These are phyloP conservation scores for Synanthedon myopaeformis DNA, from an alignment of 2,888 invertebrate species.

Conservation along the genomic window DNA sequence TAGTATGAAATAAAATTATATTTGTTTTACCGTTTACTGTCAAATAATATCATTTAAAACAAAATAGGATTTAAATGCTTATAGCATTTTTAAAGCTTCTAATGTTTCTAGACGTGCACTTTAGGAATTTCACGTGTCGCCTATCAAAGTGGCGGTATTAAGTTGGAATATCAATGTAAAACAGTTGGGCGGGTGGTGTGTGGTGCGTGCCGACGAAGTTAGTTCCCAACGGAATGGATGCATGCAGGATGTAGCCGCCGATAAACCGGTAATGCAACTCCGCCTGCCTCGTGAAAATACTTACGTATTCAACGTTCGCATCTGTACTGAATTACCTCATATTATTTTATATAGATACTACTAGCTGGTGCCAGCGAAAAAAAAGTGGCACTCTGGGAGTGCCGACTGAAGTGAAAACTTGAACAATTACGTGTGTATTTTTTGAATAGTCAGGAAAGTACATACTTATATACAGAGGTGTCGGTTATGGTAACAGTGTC, in stretches of 20 bases:
- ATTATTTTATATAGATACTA: not conserved
- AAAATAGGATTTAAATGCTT: too few species aligned
- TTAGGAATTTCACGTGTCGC: not conserved
- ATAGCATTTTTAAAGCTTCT: too few species aligned
- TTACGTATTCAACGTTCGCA: not conserved
- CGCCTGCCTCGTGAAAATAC: conserved; percentile 1
- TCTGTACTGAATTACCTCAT: not conserved
- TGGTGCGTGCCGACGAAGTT: conserved; percentile 1
- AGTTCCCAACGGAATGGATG: not conserved
- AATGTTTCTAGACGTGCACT: not conserved
- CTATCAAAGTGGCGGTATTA: not conserved
- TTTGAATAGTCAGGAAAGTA: too few species aligned
- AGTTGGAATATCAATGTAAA: conserved; percentile 1
- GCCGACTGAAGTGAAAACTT: too few species aligned
- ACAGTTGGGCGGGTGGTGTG: not conserved
- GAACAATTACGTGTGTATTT: too few species aligned
- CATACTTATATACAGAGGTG: too few species aligned
- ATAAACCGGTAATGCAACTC: conserved; percentile 1
- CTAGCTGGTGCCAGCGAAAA: too few species aligned
- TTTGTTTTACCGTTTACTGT: too few species aligned
- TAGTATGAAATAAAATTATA: too few species aligned
- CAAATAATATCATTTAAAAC: too few species aligned
- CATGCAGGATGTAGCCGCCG: conserved; percentile 2
- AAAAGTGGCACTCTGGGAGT: too few species aligned
- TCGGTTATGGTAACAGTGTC: too few species aligned